These are phyloP conservation scores for Pyxicephalus adspersus DNA, from an alignment of 2,113 vertebrate genomes.

Conservation along the genomic window DNA sequence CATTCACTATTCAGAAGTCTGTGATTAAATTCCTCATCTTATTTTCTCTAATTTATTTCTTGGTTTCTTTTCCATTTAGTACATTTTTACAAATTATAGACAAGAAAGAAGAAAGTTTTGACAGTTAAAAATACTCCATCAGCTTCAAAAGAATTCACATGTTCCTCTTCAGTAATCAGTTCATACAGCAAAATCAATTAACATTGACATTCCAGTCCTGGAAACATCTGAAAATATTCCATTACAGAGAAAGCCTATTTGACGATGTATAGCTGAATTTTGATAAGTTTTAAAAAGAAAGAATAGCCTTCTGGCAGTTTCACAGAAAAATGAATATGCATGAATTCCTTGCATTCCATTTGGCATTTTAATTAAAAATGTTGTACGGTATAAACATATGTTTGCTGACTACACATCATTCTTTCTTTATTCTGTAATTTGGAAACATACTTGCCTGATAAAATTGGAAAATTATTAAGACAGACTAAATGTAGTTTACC, in stretches of 20 bases:
- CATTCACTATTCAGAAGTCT: not conserved
- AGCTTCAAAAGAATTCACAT: slow-evolving; percentile 19
- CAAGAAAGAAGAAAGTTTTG: slow-evolving; percentile 10
- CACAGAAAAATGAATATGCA: not conserved
- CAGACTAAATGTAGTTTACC: too few species aligned
- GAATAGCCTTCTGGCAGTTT: not conserved
- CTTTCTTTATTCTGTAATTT: too few species aligned
- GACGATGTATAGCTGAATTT: slow-evolving; percentile 4
- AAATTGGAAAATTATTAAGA: too few species aligned
- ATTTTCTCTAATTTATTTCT: not conserved
- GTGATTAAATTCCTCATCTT: slow-evolving; percentile 6
- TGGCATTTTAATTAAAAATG: not conserved
- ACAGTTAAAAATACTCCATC: slow-evolving; percentile 15
- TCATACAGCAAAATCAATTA: slow-evolving; percentile 36
- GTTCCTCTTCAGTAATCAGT: slow-evolving; percentile 30
- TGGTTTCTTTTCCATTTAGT: slow-evolving; percentile 2
- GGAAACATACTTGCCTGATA: too few species aligned
- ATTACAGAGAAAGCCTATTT: not conserved
- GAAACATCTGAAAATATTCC: slow-evolving; percentile 13
- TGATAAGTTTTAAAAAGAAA: not conserved
- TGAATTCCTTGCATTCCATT: not conserved
- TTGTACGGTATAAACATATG: too few species aligned
- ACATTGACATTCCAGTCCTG: not conserved
- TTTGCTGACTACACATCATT: too few species aligned
- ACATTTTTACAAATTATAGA: not conserved